Evolutionary conservation across 1,140 invertebrate genomes (phyloP), one percentile per base, ranked within the genome.

Genomic region (Aradophagus sp.): DNA sequence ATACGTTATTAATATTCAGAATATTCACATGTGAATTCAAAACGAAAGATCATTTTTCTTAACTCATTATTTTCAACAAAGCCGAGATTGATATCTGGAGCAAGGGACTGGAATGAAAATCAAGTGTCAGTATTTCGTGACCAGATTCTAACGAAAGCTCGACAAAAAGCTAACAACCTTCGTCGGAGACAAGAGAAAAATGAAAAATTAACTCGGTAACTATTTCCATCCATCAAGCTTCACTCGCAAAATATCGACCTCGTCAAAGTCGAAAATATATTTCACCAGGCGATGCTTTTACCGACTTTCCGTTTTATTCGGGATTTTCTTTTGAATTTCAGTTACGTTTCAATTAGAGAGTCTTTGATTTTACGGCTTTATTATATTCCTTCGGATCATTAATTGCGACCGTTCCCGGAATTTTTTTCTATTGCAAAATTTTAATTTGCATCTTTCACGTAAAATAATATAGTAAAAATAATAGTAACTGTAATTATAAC

Each of bases 181-280:
- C 38, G 39, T 44, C 47, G 31, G 38, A 50, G 44, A 50, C 35
- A 62, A 62, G n/a, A 26, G 31, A 47, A 63, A 63, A 53, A 63
- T 63, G 47, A 63, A 63, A 63, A 53, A 53, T 63, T 63, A 52
- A 62, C 58, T 50, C 31, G 38, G 58, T 45, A 62, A 52, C 58
- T 39, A 62, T 53, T 62, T 62, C 39, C 32, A 50, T 62, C 58
- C 36, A 61, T 61, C 58, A 50, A 50, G 31, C 31, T 52, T 45
- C 39, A 45, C 36, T 62, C 36, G 38, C 14, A 44, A 62, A 44
- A 62, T 52, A 47, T 62, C 47, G 47, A 36, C 31, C 39, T 53
- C 58, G 58, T 62, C 47, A 62, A 62, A 62, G 16, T 53, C 16
- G 5, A 44, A 36, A 53, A 52, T 45, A 36, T 45, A 45, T 52